phyloP scores from a whole-genome alignment of 2,888 invertebrate genomes.

The Eulithis testata region DNA sequence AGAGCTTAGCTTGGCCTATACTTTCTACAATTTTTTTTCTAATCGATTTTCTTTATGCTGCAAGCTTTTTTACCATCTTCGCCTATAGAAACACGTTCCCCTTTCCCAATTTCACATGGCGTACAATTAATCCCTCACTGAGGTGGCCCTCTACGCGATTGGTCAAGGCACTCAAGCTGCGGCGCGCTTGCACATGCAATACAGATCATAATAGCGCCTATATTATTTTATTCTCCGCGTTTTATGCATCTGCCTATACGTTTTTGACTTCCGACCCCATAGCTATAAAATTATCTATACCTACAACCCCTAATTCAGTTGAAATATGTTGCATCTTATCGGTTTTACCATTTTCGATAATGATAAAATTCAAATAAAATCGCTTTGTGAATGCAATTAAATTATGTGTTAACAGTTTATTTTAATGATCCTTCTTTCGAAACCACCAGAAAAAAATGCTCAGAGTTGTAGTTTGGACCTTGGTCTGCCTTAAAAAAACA shows the following conservation, averaged over 20 bases:
- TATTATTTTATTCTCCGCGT: constrained; percentile 60
- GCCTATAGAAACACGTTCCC: constrained; percentile 51
- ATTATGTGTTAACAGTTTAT: constrained; percentile 15
- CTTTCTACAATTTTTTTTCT: background rate
- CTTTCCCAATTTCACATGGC: constrained; percentile 32
- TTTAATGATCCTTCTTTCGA: background rate
- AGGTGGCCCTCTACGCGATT: constrained; percentile 55
- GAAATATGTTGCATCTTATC: constrained; percentile 34
- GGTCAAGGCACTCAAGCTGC: constrained; percentile 75
- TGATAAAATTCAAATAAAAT: constrained; percentile 22
- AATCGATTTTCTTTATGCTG: background rate
- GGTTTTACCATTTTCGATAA: constrained; percentile 30
- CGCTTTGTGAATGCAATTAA: constrained; percentile 21
- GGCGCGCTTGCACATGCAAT: constrained; percentile 58
- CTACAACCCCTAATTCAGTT: constrained; percentile 34
- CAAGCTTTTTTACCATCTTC: constrained; percentile 3
- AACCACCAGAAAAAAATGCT: background rate
- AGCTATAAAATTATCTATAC: constrained; percentile 38
- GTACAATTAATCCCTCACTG: constrained; percentile 62
- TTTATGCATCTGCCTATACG: constrained; percentile 71
- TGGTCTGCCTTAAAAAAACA: constrained; percentile 7
- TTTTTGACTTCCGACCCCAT: constrained; percentile 38
- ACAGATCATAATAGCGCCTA: constrained; percentile 72
- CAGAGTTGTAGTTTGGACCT: background rate
- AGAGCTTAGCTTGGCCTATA: background rate